Evolutionary conservation across 2,888 invertebrate genomes (phyloP), one percentile per base, ranked within the genome.

Genomic region (Pecten maximus): DNA sequence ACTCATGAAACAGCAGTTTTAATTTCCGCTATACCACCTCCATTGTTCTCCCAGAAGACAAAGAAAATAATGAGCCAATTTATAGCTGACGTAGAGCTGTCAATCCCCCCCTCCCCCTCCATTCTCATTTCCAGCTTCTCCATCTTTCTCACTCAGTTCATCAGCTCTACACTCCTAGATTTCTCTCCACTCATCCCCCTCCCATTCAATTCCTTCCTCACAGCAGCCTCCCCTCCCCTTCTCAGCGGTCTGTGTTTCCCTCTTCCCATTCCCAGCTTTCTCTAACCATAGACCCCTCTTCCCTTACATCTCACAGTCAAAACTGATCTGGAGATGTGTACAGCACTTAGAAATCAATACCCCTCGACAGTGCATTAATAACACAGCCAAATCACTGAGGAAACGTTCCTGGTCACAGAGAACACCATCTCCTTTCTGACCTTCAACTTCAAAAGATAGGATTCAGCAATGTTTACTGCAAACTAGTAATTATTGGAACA

Each of bases 11-110:
- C 35, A 35, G 74, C 74, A 74, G 74, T 35, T 74, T 35, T 15
- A 1, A 74, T 74, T 28, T 74, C 12, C 6, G 74, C 28, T 23
- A 35, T 35, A 74, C 2, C 54, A 54, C 4, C 28, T 6, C 35
- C 74, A 74, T 74, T 74, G 74, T 74, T 74, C 74, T 35, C 12
- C 74, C 35, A 8, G 74, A 74, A 74, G 54, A 74, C 74, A 74
- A 74, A 74, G 74, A 74, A 28, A 74, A 35, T 74, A 12, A 28
- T 8, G 12, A 28, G 0, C 35, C 74, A 74, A 35, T 74, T 74
- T 74, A 74, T 28, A 35, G 28, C 12, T 74, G 74, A 74, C 35
- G 74, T 28, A 35, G 54, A 8, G 35, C 74, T 35, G 74, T 35
- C 74, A 74, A 2, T 35, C 0, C 6, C 74, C 3, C 35, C 28